Evolutionary conservation across 2,797 vertebrate species (phyloP), one percentile per base, ranked within the genome.

Genomic region (Dipus sagitta): DNA sequence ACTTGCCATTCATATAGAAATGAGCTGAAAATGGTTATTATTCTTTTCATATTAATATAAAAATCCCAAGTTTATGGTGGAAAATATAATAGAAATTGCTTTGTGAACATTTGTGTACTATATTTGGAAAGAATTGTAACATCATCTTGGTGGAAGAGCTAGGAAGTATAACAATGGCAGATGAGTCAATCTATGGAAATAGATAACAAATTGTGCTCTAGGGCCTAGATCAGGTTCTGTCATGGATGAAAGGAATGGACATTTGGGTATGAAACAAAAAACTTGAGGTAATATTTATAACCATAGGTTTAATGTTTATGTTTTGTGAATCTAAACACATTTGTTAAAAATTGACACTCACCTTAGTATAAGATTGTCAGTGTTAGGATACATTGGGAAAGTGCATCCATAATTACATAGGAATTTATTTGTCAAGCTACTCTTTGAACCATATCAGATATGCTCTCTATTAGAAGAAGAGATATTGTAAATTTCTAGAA

Each of bases 311-410:
- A 94, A 67, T 0, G 0, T 78, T 93, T 90, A 28, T 75, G 7
- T 77, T 21, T 70, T 92, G 0, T 91, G 23, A 0, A 7, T 78
- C 14, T 42, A 91, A 93, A 28, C 1, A 79, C 3, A 58, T 17
- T 7, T 88, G 23, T 68, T 10, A 88, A 95, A 95, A 95, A 80
- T 34, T 38, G 15, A 10, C 78, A 34, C 64, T 93, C 64, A 78
- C 23, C 74, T 87, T 93, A 85, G 70, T 70, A 62, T 80, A 28
- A 58, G 6, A 11, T 23, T 82, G 23, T 68, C 42, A 80, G 17
- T 74, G 30, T 32, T 14, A 96, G 30, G 0, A 1, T 80, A 2
- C 1, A 32, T 3, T 14, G 4, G 47, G 58, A 23, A 89, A 8
- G 0, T 85, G 17, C 0, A 80, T 58, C 14, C 12, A 28, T 20